phyloP scores from a whole-genome alignment of 2,797 vertebrate species.

The Geotrypetes seraphini region DNA sequence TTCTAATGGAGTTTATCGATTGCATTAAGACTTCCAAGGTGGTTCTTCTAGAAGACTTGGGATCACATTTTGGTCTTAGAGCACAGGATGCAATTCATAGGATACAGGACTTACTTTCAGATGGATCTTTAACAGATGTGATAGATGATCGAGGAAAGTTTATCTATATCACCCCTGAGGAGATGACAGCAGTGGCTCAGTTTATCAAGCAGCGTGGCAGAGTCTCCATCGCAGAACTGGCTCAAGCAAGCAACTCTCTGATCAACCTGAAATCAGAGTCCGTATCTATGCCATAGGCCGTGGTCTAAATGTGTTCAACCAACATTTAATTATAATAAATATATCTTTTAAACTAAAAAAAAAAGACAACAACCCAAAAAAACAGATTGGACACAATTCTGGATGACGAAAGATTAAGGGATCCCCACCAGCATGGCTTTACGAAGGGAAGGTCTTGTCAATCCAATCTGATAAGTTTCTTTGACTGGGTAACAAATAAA shows the following conservation, averaged over 20 bases:
- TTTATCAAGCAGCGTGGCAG: slow-evolving; percentile 81
- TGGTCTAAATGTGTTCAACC: slow-evolving; percentile 9
- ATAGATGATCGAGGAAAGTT: slow-evolving; percentile 96
- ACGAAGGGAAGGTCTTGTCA: too few species aligned
- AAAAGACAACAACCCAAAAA: too few species aligned
- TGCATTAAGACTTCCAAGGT: slow-evolving; percentile 89
- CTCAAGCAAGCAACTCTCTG: slow-evolving; percentile 82
- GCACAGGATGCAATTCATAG: slow-evolving; percentile 87
- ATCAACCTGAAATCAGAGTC: slow-evolving; percentile 72
- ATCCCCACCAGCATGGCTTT: too few species aligned
- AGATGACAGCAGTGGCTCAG: slow-evolving; percentile 76
- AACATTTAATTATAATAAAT: too few species aligned
- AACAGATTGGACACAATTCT: too few species aligned
- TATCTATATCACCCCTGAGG: slow-evolving; percentile 87
- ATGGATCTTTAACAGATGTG: slow-evolving; percentile 76
- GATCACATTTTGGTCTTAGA: slow-evolving; percentile 82
- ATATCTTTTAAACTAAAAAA: too few species aligned
- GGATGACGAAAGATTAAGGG: too few species aligned
- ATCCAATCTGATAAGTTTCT: too few species aligned
- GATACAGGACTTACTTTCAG: slow-evolving; percentile 81
- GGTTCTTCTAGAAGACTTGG: slow-evolving; percentile 87
- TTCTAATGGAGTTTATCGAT: too few species aligned
- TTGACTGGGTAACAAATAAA: too few species aligned
- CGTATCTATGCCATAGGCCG: slow-evolving; percentile 2
- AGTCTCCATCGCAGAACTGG: slow-evolving; percentile 84